These are phyloP conservation scores for Elgaria multicarinata DNA, from an alignment of 2,113 vertebrate species.

Conservation along the genomic window DNA sequence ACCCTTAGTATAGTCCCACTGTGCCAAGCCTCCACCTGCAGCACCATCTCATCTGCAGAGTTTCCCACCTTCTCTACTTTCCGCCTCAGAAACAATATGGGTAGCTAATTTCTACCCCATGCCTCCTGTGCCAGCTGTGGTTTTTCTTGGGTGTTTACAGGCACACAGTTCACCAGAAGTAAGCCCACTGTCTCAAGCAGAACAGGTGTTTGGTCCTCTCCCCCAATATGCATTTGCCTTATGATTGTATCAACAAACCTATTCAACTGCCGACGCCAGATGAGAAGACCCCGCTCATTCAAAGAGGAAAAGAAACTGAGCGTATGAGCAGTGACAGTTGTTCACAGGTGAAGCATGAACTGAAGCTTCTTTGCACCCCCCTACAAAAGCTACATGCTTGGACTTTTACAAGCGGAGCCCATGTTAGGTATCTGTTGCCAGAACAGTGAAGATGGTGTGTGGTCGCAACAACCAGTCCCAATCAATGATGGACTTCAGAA, in stretches of 20 bases:
- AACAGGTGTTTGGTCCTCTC: slow-evolving; percentile 51
- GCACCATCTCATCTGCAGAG: neutral
- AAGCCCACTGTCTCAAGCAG: neutral
- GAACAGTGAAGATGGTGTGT: neutral
- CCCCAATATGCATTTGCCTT: neutral
- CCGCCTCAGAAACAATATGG: neutral
- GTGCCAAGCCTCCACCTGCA: neutral
- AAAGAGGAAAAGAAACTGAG: neutral
- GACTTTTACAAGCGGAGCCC: slow-evolving; percentile 30
- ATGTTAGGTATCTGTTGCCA: neutral
- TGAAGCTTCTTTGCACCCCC: neutral
- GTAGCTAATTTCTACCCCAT: accelerated
- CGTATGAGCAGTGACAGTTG: slow-evolving; percentile 42
- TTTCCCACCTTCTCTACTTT: neutral
- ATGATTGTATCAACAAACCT: slow-evolving; percentile 38
- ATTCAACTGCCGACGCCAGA: slow-evolving; percentile 59
- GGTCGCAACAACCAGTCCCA: neutral
- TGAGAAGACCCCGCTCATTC: slow-evolving; percentile 36
- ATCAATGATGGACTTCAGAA: neutral
- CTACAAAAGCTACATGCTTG: neutral
- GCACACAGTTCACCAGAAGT: neutral
- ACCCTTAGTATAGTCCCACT: neutral
- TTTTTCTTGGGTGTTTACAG: slow-evolving; percentile 20
- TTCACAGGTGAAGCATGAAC: slow-evolving; percentile 40
- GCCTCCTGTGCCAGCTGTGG: neutral